These are phyloP conservation scores for Hydractinia symbiolongicarpus DNA, from an alignment of 30 jellyfish, hydroid and myxozoan genomes.

Conservation along the genomic window DNA sequence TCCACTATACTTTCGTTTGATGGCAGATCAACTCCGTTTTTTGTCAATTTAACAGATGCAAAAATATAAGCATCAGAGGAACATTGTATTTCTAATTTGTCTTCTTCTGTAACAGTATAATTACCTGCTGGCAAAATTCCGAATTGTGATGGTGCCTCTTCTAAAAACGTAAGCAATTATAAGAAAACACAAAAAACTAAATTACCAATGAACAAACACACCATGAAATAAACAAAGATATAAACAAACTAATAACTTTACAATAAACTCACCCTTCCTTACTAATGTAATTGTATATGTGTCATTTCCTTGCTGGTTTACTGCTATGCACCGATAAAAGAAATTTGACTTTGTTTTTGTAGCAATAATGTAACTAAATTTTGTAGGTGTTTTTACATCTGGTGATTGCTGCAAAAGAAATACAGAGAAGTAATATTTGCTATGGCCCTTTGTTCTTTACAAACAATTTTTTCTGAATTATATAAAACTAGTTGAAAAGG, in stretches of 20 bases:
- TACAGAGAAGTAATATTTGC: not conserved
- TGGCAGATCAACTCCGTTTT: not conserved
- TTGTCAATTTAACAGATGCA: not conserved
- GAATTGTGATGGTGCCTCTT: slow-evolving; percentile 14
- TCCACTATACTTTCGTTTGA: not conserved
- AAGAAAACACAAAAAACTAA: not conserved
- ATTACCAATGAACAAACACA: no score
- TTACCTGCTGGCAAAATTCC: not conserved
- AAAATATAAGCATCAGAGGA: not conserved
- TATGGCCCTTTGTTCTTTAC: not conserved
- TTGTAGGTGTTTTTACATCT: not conserved
- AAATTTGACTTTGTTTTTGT: not conserved
- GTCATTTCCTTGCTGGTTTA: not conserved
- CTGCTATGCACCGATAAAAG: slow-evolving; percentile 24
- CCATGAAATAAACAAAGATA: no score
- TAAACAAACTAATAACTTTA: no score
- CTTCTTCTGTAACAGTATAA: not conserved
- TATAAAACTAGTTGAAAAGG: not conserved
- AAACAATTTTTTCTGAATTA: not conserved
- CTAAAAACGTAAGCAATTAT: not conserved
- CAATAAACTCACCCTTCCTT: not conserved
- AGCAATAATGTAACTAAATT: not conserved
- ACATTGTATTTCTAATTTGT: not conserved
- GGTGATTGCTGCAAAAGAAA: slow-evolving; percentile 14
- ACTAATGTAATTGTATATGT: not conserved